These are phyloP conservation scores for Arctocebus calabarensis DNA, from an alignment of 2,797 vertebrate genomes.

Conservation along the genomic window DNA sequence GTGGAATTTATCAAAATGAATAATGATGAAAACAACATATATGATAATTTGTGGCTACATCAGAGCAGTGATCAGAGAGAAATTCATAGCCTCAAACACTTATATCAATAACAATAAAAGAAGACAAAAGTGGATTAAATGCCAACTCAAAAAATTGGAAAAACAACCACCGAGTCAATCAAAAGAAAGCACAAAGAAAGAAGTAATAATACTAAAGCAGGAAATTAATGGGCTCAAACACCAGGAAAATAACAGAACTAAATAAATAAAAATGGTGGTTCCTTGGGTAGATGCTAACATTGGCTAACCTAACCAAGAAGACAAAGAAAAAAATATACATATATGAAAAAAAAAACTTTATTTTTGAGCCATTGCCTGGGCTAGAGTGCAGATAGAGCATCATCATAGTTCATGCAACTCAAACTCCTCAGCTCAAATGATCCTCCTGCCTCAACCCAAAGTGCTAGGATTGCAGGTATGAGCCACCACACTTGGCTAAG, in stretches of 20 bases:
- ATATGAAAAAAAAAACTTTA: not conserved
- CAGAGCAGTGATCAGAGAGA: not conserved
- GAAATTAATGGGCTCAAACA: not conserved
- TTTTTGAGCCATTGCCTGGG: not conserved
- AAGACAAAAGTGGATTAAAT: not conserved
- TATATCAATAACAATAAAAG: not conserved
- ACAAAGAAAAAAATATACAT: not conserved
- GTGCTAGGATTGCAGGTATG: no score
- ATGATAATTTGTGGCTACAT: not conserved
- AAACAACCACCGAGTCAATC: not conserved
- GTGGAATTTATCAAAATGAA: not conserved
- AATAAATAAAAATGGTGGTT: not conserved
- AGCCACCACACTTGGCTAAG: not conserved
- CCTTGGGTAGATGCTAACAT: not conserved
- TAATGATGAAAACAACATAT: not conserved
- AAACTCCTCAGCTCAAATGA: not conserved
- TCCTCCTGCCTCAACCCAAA: no score
- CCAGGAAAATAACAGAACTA: not conserved
- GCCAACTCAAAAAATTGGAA: not conserved
- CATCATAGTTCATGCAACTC: not conserved
- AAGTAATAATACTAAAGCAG: not conserved
- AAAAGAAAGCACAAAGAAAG: not conserved
- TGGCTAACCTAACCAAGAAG: not conserved
- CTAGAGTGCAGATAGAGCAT: not conserved
- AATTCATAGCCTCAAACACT: not conserved